phyloP scores from a whole-genome alignment of 2,888 invertebrate genomes.

The Dione vanillae region DNA sequence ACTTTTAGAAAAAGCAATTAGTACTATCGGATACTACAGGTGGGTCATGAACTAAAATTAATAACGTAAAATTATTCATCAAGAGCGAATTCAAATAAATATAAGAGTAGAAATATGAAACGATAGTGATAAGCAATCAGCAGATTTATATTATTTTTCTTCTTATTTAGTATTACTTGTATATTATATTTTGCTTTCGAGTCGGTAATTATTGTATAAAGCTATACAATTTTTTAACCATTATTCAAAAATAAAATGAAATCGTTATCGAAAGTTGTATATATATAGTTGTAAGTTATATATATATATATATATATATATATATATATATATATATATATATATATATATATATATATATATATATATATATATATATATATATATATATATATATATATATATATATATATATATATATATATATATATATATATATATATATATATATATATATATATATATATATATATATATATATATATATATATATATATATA shows the following conservation, averaged over 20 bases:
- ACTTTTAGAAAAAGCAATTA: not conserved
- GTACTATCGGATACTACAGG: not conserved
- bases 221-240: too few species aligned
- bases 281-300: too few species aligned
- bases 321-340: not conserved
- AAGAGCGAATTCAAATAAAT: not conserved
- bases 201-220: too few species aligned
- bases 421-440: not conserved
- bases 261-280: too few species aligned
- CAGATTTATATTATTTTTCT: not conserved
- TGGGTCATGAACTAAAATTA: not conserved
- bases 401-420: not conserved
- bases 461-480: not conserved
- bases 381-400: not conserved
- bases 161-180: not conserved
- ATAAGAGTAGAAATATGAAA: not conserved
- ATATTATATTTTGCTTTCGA: not conserved
- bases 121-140: not conserved
- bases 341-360: not conserved
- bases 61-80: not conserved
- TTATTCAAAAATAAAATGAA: too few species aligned
- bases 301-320: not conserved
- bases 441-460: not conserved
- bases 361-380: not conserved
- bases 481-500: not conserved